Conservation (phyloP, 1,140 invertebrate genomes). For the Proctacanthus coquilletti region DNA sequence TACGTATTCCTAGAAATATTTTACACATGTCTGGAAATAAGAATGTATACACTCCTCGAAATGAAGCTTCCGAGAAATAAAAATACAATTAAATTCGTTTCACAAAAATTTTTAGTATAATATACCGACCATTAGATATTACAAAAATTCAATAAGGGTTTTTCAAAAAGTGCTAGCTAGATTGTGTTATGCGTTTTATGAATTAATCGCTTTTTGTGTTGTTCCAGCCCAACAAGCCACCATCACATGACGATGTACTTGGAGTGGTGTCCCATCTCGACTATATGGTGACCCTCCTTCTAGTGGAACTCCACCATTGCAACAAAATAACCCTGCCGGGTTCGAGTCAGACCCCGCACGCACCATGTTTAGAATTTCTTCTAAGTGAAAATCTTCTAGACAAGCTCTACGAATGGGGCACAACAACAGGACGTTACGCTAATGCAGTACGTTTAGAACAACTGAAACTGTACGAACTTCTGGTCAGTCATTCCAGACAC, state of each 20-base stretch:
- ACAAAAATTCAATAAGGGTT: too few species aligned
- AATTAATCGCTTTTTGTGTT: constrained; percentile 11
- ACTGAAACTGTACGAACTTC: constrained; percentile 62
- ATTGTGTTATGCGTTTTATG: too few species aligned
- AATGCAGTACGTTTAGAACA: constrained; percentile 70
- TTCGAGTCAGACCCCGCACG: constrained; percentile 34
- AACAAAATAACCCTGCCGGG: constrained; percentile 26
- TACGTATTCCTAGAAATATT: too few species aligned
- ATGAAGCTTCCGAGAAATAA: too few species aligned
- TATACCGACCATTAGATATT: too few species aligned
- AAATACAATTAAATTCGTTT: too few species aligned
- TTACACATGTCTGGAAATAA: too few species aligned
- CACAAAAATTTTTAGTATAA: too few species aligned
- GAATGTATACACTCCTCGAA: too few species aligned
- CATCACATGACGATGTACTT: constrained; percentile 66
- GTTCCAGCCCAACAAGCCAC: constrained; percentile 30
- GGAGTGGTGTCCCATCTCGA: constrained; percentile 84
- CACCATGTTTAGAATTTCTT: constrained; percentile 58
- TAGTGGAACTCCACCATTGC: constrained; percentile 53
- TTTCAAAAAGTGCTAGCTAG: too few species aligned
- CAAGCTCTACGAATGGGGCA: constrained; percentile 62
- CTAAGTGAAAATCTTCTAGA: constrained; percentile 62
- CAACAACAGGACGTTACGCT: constrained; percentile 55
- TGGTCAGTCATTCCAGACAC: constrained; percentile 57
- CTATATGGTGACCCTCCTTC: constrained; percentile 77